phyloP scores from a whole-genome alignment of 2,888 invertebrate genomes.

The Phrixothrix hirtus region DNA sequence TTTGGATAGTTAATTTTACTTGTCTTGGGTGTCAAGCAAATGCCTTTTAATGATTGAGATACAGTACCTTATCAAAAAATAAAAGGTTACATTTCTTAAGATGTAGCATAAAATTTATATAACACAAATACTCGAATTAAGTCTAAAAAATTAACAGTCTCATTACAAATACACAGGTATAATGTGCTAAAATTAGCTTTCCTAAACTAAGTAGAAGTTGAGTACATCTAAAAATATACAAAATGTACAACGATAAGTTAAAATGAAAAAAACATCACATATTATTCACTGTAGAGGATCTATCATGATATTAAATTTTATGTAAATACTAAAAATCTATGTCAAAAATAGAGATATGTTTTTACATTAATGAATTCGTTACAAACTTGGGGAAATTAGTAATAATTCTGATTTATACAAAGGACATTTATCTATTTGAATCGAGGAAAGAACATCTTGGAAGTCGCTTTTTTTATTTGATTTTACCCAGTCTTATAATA shows the following conservation, averaged over 20 bases:
- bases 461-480: too few species aligned
- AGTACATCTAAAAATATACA: slow-evolving; percentile 1
- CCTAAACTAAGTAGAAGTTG: background rate
- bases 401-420: background rate
- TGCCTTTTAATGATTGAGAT: too few species aligned
- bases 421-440: too few species aligned
- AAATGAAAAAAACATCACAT: slow-evolving; percentile 6
- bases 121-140: too few species aligned
- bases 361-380: background rate
- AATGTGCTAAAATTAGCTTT: slow-evolving; percentile 7
- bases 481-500: too few species aligned
- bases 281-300: background rate
- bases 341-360: slow-evolving; percentile 10
- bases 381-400: slow-evolving; percentile 1
- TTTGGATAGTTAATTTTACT: too few species aligned
- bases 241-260: slow-evolving; percentile 2
- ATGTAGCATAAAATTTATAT: too few species aligned
- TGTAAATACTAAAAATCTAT: background rate
- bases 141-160: slow-evolving; percentile 10
- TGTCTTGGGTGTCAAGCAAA: too few species aligned
- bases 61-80: too few species aligned
- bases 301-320: background rate
- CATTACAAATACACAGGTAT: slow-evolving; percentile 10
- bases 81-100: too few species aligned
- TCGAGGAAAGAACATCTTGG: too few species aligned